phyloP scores from a whole-genome alignment of 23 tunicate species.

The Halocynthia aurantium region DNA sequence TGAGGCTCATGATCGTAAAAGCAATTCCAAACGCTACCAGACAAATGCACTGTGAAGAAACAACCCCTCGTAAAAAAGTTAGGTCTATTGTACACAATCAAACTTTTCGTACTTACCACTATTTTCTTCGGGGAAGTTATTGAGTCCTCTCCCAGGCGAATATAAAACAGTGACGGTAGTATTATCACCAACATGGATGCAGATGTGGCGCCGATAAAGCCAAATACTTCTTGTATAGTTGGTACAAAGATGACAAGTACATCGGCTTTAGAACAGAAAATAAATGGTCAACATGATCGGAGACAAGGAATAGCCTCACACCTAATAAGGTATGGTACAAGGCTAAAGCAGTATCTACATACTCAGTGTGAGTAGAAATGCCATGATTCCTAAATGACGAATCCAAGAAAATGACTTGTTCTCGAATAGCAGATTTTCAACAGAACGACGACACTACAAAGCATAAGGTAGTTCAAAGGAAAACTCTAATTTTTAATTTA shows the following conservation, averaged over 20 bases:
- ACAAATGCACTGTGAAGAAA: neutral
- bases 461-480: neutral
- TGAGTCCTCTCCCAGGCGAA: conserved; percentile 55
- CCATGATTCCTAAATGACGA: conserved; percentile 77
- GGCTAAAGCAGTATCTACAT: conserved; percentile 5
- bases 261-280: conserved; percentile 33
- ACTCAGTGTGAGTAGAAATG: conserved; percentile 64
- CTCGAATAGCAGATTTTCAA: conserved; percentile 68
- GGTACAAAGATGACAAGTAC: conserved; percentile 89
- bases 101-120: conserved; percentile 32
- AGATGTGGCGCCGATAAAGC: conserved; percentile 92
- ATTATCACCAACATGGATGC: conserved; percentile 97
- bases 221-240: conserved; percentile 82
- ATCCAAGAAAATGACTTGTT: conserved; percentile 82
- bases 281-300: neutral
- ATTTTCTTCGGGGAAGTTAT: conserved; percentile 44
- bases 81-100: neutral
- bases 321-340: neutral
- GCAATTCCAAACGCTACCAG: neutral
- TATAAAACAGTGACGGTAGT: conserved; percentile 83
- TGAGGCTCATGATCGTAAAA: conserved; percentile 6
- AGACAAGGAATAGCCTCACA: neutral
- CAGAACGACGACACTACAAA: conserved; percentile 64
- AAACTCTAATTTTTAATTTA: neutral
- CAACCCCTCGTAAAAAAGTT: neutral